phyloP scores from a whole-genome alignment of 2,888 invertebrate species.

The Galerucella nymphaeae region DNA sequence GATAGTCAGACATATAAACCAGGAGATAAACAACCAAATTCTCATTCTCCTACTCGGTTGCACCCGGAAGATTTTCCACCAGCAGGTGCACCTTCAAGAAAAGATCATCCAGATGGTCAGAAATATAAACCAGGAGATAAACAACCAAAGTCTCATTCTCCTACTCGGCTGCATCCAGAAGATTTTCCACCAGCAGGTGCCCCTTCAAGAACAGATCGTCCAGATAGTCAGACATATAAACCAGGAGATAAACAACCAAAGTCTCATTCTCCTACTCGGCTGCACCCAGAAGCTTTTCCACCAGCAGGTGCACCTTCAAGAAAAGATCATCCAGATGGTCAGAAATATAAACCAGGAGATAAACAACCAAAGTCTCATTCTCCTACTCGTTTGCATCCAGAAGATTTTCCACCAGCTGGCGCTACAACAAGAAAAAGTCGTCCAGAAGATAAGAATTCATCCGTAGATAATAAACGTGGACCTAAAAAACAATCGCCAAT shows the following conservation, averaged over 20 bases:
- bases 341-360: not conserved
- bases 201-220: conserved; percentile 6
- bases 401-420: conserved; percentile 35
- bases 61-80: conserved; percentile 32
- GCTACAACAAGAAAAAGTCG: conserved; percentile 10
- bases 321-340: conserved; percentile 4
- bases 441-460: not conserved
- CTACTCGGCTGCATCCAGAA: conserved; percentile 11
- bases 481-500: conserved; percentile 20
- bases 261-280: not conserved
- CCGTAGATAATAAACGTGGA: conserved; percentile 20
- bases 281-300: conserved; percentile 38
- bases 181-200: conserved; percentile 21
- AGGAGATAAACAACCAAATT: conserved; percentile 2
- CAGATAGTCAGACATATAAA: conserved; percentile 8
- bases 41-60: not conserved
- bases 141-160: conserved; percentile 9
- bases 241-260: not conserved
- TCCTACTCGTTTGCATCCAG: conserved; percentile 20
- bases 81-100: too few species aligned
- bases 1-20: not conserved
- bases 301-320: conserved; percentile 38
- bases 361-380: conserved; percentile 20
- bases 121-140: not conserved
- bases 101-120: not conserved